Conservation (phyloP, 1,140 invertebrate species). For the Megathymus violae region DNA sequence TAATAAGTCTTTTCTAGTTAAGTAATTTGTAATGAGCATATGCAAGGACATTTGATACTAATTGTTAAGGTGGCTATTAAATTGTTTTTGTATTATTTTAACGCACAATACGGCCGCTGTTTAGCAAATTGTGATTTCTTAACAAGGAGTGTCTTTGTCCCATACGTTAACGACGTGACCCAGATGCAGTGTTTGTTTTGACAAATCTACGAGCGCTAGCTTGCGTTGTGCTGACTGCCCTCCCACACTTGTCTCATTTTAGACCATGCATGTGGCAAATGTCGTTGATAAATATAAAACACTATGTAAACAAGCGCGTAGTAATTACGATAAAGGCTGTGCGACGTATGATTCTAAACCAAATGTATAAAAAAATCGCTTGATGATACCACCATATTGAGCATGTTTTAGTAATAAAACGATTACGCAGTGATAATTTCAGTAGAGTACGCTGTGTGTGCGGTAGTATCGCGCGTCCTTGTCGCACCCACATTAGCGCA, state of each 20-base stretch:
- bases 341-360: slow-evolving; percentile 8
- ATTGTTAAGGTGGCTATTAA: slow-evolving; percentile 65
- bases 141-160: slow-evolving; percentile 7
- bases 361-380: neutral
- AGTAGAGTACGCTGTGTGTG: slow-evolving; percentile 16
- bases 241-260: slow-evolving; percentile 75
- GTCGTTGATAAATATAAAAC: slow-evolving; percentile 45
- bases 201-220: slow-evolving; percentile 39
- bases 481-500: slow-evolving; percentile 52
- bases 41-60: slow-evolving; percentile 37
- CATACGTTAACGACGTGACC: slow-evolving; percentile 50
- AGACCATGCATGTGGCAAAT: slow-evolving; percentile 60
- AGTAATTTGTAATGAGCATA: slow-evolving; percentile 60
- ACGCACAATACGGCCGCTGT: slow-evolving; percentile 10
- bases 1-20: slow-evolving; percentile 53
- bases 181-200: slow-evolving; percentile 65
- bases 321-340: slow-evolving; percentile 20
- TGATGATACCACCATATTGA: neutral
- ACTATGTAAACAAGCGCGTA: slow-evolving; percentile 49
- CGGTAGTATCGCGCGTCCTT: slow-evolving; percentile 42
- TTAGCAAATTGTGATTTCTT: slow-evolving; percentile 14
- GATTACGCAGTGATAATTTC: slow-evolving; percentile 6
- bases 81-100: slow-evolving; percentile 44
- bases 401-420: neutral
- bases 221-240: slow-evolving; percentile 45